Conservation (phyloP, 2,888 invertebrate species). For the Callimorpha dominula region DNA sequence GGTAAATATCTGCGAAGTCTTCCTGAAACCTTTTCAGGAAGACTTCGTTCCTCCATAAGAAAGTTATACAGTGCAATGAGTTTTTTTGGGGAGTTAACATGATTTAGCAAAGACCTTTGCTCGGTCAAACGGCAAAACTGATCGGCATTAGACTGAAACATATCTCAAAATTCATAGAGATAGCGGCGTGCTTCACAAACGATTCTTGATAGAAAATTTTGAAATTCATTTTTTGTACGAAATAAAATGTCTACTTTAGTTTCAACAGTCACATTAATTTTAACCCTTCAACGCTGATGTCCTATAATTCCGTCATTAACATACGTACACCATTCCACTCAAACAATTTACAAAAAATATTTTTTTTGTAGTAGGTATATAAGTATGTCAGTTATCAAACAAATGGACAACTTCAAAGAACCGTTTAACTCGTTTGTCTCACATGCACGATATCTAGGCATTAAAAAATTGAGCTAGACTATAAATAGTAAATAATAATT, state of each 20-base stretch:
- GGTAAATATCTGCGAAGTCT: too few species aligned
- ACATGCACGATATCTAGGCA: constrained; percentile 36
- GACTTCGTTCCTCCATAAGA: too few species aligned
- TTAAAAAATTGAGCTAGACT: constrained; percentile 33
- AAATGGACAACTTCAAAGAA: constrained; percentile 6
- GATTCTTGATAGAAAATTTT: too few species aligned
- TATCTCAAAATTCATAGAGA: too few species aligned
- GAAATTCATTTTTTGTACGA: too few species aligned
- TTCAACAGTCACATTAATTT: background rate
- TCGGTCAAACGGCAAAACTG: too few species aligned
- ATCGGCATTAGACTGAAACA: too few species aligned
- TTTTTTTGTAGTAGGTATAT: constrained; percentile 8
- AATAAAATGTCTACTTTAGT: background rate
- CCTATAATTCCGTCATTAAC: background rate
- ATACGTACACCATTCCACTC: background rate
- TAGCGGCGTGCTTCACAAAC: too few species aligned
- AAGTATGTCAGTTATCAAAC: constrained; percentile 8
- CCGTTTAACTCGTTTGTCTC: constrained; percentile 30
- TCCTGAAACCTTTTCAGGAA: too few species aligned
- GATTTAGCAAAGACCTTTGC: too few species aligned
- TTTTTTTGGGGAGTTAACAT: too few species aligned
- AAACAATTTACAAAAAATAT: constrained; percentile 5
- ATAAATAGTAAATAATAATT: constrained; percentile 50
- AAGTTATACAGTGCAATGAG: too few species aligned
- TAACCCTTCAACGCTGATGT: constrained; percentile 14